Conservation (phyloP, 2,113 vertebrate species). For the Budorcas taxicolor region DNA sequence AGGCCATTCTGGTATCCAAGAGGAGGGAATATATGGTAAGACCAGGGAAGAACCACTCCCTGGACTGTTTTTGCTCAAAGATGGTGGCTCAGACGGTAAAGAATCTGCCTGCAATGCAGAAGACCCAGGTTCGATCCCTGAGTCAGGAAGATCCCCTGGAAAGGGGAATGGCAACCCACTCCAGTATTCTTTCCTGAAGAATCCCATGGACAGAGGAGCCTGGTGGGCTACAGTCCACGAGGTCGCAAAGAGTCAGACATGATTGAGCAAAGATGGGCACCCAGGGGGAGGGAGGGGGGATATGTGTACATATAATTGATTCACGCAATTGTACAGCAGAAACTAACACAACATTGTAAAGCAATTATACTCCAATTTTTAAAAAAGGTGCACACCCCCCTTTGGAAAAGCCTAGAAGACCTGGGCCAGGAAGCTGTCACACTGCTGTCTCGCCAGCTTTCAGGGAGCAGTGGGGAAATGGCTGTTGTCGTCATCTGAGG, state of each 20-base stretch:
- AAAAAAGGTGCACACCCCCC: neutral
- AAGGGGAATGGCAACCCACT: neutral
- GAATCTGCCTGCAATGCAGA: neutral
- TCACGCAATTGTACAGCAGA: neutral
- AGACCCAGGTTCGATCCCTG: neutral
- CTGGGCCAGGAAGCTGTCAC: neutral
- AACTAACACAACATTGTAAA: neutral
- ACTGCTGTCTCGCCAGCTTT: neutral
- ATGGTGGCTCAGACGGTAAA: neutral
- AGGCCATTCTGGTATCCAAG: neutral
- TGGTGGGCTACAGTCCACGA: neutral
- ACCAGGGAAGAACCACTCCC: neutral
- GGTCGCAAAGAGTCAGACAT: neutral
- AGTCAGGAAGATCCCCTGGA: neutral
- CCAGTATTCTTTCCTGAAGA: neutral
- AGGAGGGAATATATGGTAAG: neutral
- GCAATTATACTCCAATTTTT: neutral
- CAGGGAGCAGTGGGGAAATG: slow-evolving; percentile 3
- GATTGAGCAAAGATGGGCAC: neutral
- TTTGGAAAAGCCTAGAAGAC: neutral
- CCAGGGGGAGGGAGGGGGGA: neutral
- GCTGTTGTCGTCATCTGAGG: neutral
- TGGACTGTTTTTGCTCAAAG: neutral
- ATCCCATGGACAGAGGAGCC: neutral
- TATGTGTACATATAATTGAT: neutral